Evolutionary conservation across 2,888 invertebrate species (phyloP), one percentile per base, ranked within the genome.

Genomic region (Ennomos erosarius): DNA sequence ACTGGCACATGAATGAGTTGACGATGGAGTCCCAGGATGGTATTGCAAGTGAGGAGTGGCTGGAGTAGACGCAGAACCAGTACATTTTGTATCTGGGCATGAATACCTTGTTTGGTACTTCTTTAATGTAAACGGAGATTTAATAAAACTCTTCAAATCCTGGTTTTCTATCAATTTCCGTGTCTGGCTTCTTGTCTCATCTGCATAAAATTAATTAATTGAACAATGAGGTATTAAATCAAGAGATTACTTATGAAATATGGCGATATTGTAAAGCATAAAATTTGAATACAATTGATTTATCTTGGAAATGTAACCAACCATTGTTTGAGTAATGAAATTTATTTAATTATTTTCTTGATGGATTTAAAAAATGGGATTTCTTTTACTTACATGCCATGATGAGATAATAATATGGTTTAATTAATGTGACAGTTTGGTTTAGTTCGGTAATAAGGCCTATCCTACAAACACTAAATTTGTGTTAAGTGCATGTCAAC

Each of bases 41-140:
- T 88, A 72, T 59, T 84, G 86, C 12, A 91, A 63, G 55, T 86
- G 91, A 0, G 90, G 91, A 2, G 92, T 91, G 5, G 72, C 90
- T 0, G 90, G 91, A 0, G 86, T 92, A 0, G 91, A 91, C 8
- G 79, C 45, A 0, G 88, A 90, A 5, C 87, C 84, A 0, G 80
- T 72, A 60, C 81, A 84, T 80, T 76, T 86, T 61, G 75, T 50
- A 5, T 87, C 88, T 0, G 83, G 75, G 38, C 81, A 80, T 0
- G 84, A 81, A 56, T 86, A 84, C 35, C 85, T 74, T 1, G 86
- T 87, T 62, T 89, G 90, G 68, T 88, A 92, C 68, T 91, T 91
- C 38, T 85, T 88, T n/a, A 93, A 73, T 10, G 90, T 90, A 55
- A 91, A 90, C 0, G 92, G 92, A 1, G 92, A 92, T 60, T 90